Base-by-base conservation (phyloP, 2,113 vertebrate species). In the Montifringilla adamsi region DNA sequence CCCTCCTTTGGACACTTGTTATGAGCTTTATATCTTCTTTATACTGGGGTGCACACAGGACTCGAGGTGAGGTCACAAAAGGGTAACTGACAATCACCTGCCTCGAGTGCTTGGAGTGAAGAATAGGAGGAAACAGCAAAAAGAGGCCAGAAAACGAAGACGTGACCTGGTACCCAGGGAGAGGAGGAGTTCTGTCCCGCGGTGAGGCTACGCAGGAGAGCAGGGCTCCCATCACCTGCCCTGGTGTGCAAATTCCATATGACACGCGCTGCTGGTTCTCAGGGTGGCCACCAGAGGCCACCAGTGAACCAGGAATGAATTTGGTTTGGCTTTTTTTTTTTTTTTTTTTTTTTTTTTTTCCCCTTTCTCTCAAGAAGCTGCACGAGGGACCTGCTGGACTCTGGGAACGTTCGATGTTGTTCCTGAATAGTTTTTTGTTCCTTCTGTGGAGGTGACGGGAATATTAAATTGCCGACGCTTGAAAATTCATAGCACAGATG, bases 231-330 rank as follows among this genome's bases (percentile, higher is more conserved):
- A 7, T 27, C 59, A 8, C 7, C 46, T 28, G 30, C 11, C 41
- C 35, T 10, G 28, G 13, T 0, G 0, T 0, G 2, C 3, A 17
- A 31, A 69, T 53, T 2, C 3, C 11, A 7, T 5, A 2, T 0
- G 33, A 30, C 66, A 84, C 59, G 28, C 1, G 21, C 17, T 2
- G 30, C 23, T 47, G 69, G 27, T 82, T 93, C 59, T 46, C 53
- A 2, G 13, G 46, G 23, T 41, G 49, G 53, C 92, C 91, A 86
- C 56, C 64, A 85, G 84, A 66, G 96, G 87, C 53, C 94, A 87
- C 35, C 86, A 94, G 73, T 0, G 68, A 56, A 89, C 68, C 44
- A 94, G 44, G 35, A 84, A 97, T 93, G 6, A 24, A 15, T 39
- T 39, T 21, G 2, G 7, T 16, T 16, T 33, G 4, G 28, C 1